Evolutionary conservation across 2,797 vertebrate genomes (phyloP).

Genomic region (Tokudaia tokunoshimensis): DNA sequence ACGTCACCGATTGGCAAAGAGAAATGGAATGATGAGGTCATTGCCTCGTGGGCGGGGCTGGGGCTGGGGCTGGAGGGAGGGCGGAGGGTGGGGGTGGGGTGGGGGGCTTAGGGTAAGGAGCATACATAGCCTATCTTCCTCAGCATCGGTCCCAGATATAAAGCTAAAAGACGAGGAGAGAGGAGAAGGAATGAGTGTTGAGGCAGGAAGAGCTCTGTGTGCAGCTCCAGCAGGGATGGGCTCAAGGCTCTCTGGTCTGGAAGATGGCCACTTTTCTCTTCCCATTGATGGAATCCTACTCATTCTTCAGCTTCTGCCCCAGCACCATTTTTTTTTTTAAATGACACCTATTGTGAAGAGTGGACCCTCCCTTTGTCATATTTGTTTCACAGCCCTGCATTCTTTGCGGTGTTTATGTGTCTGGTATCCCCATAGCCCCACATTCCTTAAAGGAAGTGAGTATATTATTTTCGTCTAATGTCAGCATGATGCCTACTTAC

Average conservation of each 20-base stretch:
- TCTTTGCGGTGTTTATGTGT: neutral
- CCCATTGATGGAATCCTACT: neutral
- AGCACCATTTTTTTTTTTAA: neutral
- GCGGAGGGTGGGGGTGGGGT: fast-evolving
- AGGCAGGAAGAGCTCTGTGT: neutral
- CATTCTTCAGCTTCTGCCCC: neutral
- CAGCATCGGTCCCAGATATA: neutral
- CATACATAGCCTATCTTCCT: neutral
- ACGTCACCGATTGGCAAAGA: neutral
- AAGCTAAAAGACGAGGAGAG: neutral
- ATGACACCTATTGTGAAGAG: neutral
- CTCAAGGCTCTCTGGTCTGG: neutral
- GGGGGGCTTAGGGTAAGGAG: fast-evolving
- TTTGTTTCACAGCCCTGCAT: neutral
- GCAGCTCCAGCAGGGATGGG: neutral
- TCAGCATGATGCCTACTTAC: neutral
- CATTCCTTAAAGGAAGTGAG: neutral
- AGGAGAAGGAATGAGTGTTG: neutral
- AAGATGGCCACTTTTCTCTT: neutral
- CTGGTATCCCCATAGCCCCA: neutral
- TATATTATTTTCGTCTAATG: neutral
- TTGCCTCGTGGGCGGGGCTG: neutral
- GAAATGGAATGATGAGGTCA: neutral
- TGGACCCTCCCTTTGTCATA: neutral
- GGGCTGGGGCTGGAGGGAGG: no score